These are phyloP conservation scores for Gorsachius magnificus DNA, from an alignment of 2,797 vertebrate species.

Conservation along the genomic window DNA sequence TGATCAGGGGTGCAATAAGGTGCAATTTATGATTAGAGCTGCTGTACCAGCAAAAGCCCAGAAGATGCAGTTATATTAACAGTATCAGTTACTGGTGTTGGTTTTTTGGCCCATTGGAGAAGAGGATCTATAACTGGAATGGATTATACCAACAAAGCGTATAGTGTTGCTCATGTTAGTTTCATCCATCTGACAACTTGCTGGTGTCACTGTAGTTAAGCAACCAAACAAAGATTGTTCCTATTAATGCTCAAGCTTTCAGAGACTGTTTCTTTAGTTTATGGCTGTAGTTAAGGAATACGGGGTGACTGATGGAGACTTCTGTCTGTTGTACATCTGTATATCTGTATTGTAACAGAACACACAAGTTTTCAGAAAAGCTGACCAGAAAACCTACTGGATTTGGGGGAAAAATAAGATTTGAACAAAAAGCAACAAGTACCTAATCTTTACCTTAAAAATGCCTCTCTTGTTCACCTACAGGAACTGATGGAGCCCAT, in stretches of 20 bases:
- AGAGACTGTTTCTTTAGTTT: not conserved
- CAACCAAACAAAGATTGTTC: not conserved
- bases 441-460: not conserved
- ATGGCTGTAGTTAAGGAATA: not conserved
- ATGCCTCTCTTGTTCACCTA: not conserved
- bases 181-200: not conserved
- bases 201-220: not conserved
- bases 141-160: not conserved
- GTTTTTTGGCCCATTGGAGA: fast-evolving
- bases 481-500: not conserved
- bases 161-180: not conserved
- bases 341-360: not conserved
- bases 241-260: not conserved
- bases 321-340: not conserved
- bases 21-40: not conserved
- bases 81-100: not conserved
- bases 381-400: not conserved
- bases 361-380: not conserved
- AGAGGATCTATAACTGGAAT: not conserved
- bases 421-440: not conserved
- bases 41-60: not conserved
- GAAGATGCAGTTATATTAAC: not conserved
- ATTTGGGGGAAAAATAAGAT: not conserved
- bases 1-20: not conserved
- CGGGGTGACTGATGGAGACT: fast-evolving